Base-by-base conservation (phyloP, 2,888 invertebrate species). In the Harpalus rufipes region DNA sequence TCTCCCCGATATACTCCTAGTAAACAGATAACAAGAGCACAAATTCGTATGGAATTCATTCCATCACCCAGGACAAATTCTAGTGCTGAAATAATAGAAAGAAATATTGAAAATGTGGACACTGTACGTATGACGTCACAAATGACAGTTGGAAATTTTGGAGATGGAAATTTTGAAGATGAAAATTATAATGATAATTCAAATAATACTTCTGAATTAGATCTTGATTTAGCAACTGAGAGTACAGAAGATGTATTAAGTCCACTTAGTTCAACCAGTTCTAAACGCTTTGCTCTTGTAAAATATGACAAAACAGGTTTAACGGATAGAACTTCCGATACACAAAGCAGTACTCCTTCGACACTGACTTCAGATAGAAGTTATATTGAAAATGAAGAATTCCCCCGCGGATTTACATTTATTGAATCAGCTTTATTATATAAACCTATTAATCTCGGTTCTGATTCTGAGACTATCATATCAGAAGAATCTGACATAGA, bases 301-400 rank as follows among this genome's bases (percentile, higher is more conserved):
- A 51, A 10, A 51, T 51, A 51, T 12, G 44, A 51, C 32, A 68
- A 39, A 12, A 32, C n/a, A 14, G 14, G n/a, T 39, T 39, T 39
- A 39, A 14, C 68, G 32, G n/a, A 25, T 0, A 68, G 7, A 39
- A 68, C 44, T 51, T 12, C 44, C 32, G 32, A 32, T 32, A 32
- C 32, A 32, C 0, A 1, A 4, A 4, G 1, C 32, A 32, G 3
- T 10, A 51, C 44, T 51, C 44, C 44, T 12, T 51, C 44, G 4
- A 12, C 44, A 12, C 12, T 8, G 8, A 51, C 44, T 51, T 1
- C 80, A 12, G 61, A 59, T 25, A 58, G 44, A 10, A 51, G 10
- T 12, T 12, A 82, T 72, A 72, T 82, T 12, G 72, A 83, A 61
- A 61, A 83, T 61, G 83, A 83, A 61, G 83, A 83, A 61, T 83